phyloP scores from a whole-genome alignment of 1,140 invertebrate species.

The Pygmarrhopalites habei region DNA sequence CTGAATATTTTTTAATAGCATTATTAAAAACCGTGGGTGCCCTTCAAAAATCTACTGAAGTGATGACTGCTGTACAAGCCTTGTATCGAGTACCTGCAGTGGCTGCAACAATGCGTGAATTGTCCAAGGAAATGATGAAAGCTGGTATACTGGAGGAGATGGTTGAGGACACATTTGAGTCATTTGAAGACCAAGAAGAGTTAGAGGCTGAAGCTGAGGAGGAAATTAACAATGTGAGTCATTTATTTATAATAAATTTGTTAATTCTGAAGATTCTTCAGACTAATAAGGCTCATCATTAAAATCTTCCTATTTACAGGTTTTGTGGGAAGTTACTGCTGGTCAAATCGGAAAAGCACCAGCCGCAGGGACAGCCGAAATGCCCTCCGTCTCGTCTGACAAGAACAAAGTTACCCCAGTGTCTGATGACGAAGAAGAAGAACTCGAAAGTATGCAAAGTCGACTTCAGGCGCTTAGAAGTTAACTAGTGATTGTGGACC shows the following conservation, averaged over 20 bases:
- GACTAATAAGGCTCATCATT: neutral
- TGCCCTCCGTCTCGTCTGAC: slow-evolving; percentile 51
- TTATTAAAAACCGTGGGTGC: slow-evolving; percentile 83
- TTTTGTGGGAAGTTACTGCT: slow-evolving; percentile 91
- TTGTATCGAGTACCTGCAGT: slow-evolving; percentile 86
- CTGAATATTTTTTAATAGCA: slow-evolving; percentile 48
- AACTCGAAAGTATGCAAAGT: slow-evolving; percentile 73
- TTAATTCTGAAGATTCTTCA: neutral
- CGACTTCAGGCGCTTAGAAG: slow-evolving; percentile 73
- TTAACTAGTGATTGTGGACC: slow-evolving; percentile 47
- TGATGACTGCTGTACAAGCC: slow-evolving; percentile 95
- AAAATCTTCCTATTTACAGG: slow-evolving; percentile 46
- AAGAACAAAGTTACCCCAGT: slow-evolving; percentile 56
- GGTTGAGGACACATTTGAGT: slow-evolving; percentile 95
- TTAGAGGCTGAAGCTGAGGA: slow-evolving; percentile 86
- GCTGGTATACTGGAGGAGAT: slow-evolving; percentile 81
- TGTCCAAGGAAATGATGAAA: slow-evolving; percentile 98
- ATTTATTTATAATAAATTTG: neutral
- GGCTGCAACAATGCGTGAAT: slow-evolving; percentile 89
- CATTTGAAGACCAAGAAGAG: slow-evolving; percentile 79
- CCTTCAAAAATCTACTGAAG: slow-evolving; percentile 85
- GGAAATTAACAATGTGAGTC: slow-evolving; percentile 78
- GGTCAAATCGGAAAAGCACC: slow-evolving; percentile 87
- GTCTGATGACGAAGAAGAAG: slow-evolving; percentile 57
- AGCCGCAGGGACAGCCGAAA: slow-evolving; percentile 49